phyloP scores from a whole-genome alignment of 2,888 invertebrate genomes.

The Tipula vernalis region DNA sequence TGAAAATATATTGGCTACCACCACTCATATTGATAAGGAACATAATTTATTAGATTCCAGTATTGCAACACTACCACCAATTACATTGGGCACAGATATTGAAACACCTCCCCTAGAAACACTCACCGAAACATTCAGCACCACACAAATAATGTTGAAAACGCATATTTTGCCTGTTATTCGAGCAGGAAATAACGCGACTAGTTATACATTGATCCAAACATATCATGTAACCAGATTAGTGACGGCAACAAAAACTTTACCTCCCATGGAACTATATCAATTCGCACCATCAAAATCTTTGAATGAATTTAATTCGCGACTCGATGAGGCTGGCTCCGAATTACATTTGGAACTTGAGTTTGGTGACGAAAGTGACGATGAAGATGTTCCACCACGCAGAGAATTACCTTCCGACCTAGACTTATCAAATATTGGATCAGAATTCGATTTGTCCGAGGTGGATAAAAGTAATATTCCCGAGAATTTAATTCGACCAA shows the following conservation, averaged over 20 bases:
- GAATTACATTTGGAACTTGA: conserved; percentile 76
- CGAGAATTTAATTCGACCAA: conserved; percentile 38
- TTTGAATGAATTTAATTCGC: conserved; percentile 77
- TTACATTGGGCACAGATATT: conserved; percentile 60
- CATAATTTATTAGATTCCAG: conserved; percentile 57
- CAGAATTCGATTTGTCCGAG: conserved; percentile 56
- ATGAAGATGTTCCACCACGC: conserved; percentile 38
- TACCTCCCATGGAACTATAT: conserved; percentile 77
- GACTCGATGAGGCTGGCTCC: conserved; percentile 78
- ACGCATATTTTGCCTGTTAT: conserved; percentile 80
- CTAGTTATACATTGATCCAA: conserved; percentile 71
- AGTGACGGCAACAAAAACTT: conserved; percentile 80
- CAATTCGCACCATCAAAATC: conserved; percentile 78
- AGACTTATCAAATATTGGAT: conserved; percentile 59
- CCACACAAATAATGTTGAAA: conserved; percentile 76
- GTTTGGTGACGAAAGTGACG: conserved; percentile 68
- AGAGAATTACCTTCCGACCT: conserved; percentile 48
- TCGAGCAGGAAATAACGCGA: conserved; percentile 58
- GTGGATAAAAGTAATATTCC: conserved; percentile 49
- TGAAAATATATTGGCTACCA: conserved; percentile 74
- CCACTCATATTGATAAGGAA: conserved; percentile 61
- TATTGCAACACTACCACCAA: conserved; percentile 69
- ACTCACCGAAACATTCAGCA: conserved; percentile 81
- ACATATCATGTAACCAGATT: conserved; percentile 77
- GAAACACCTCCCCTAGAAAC: conserved; percentile 82